A percentile compares a stretch with the other conserved stretches of the same genome.
Conservation (phyloP, 2,113 vertebrate genomes). For the Casuarius casuarius region DNA sequence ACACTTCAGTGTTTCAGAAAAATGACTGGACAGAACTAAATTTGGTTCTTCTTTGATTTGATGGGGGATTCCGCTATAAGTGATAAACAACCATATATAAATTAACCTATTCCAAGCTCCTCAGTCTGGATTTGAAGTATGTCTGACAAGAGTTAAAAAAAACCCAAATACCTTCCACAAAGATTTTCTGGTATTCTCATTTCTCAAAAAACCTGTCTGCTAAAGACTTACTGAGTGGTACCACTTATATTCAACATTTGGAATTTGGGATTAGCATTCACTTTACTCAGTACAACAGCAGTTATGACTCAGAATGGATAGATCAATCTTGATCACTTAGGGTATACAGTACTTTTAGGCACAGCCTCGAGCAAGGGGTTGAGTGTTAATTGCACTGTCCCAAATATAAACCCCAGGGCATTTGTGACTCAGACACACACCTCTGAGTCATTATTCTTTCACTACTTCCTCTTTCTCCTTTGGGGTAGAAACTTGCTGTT, state of each 20-base stretch:
- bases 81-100: background rate
- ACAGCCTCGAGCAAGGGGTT: background rate
- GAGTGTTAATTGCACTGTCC: background rate
- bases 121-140: background rate
- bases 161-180: background rate
- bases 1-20: background rate
- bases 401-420: background rate
- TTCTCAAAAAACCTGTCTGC: background rate
- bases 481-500: constrained; percentile 13
- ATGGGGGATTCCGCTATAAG: background rate
- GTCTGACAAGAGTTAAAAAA: background rate
- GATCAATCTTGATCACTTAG: background rate
- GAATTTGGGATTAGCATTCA: background rate
- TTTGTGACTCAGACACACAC: background rate
- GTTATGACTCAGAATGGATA: background rate
- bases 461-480: constrained; percentile 11
- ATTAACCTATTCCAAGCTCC: background rate
- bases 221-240: background rate
- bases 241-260: background rate
- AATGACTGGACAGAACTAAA: background rate
- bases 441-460: constrained; percentile 44
- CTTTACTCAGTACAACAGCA: background rate
- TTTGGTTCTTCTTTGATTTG: background rate
- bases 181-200: background rate
- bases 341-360: background rate